A percentile compares a stretch with the other conserved stretches of the same genome.
phyloP scores from a whole-genome alignment of 1,140 invertebrate genomes.

The Trachelipus rathkii region DNA sequence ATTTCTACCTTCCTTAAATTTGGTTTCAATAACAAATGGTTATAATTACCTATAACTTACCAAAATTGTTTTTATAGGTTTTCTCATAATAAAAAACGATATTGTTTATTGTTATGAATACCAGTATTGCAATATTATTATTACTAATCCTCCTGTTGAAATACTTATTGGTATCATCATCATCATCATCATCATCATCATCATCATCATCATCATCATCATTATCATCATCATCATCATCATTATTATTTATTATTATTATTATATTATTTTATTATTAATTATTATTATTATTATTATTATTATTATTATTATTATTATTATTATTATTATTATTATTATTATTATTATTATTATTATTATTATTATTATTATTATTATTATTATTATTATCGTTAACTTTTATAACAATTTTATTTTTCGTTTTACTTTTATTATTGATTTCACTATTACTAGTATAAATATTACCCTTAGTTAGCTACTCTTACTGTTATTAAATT shows the following conservation, averaged over 20 bases:
- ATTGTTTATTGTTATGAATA: background rate
- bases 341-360: conserved; percentile 11
- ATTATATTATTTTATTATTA: background rate
- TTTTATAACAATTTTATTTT: too few species aligned
- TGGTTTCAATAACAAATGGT: too few species aligned
- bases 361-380: conserved; percentile 11
- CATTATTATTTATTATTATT: background rate
- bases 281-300: conserved; percentile 11
- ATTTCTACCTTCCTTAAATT: too few species aligned
- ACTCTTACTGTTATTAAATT: too few species aligned
- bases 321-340: conserved; percentile 11
- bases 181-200: conserved; percentile 11
- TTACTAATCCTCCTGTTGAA: too few species aligned
- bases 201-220: conserved; percentile 11
- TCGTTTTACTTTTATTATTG: too few species aligned
- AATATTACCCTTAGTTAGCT: too few species aligned
- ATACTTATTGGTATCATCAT: conserved; percentile 6
- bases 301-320: conserved; percentile 11
- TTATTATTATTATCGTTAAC: too few species aligned
- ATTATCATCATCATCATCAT: conserved; percentile 11
- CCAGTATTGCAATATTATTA: conserved; percentile 2
- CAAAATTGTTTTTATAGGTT: background rate
- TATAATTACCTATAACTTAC: too few species aligned
- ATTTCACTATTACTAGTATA: too few species aligned
- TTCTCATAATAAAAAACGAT: too few species aligned